Base-by-base conservation (phyloP, 2,113 vertebrate genomes). In the Mesoclemmys tuberculata region DNA sequence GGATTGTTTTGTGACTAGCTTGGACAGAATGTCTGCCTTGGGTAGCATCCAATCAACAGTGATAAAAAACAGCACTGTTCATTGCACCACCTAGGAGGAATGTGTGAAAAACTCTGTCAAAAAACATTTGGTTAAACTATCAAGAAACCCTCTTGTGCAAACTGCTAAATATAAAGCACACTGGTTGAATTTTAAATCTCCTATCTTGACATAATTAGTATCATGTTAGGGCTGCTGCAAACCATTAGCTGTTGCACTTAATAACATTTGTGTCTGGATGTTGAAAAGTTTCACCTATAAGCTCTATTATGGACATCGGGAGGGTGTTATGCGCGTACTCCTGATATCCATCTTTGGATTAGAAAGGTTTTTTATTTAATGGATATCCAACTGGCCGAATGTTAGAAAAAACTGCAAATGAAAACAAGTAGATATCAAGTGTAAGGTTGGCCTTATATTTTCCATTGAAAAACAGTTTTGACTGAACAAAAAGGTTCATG, bases 111-210 rank as follows among this genome's bases (percentile, higher is more conserved):
- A 85, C 26, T 89, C 95, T 95, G 96, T 97, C 95, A 96, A 87
- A 96, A 96, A 95, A 82, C 90, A 92, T 96, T 97, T 96, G 96
- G 93, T 86, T 94, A 87, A 96, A 94, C 68, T 89, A 95, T 96
- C 95, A 93, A 95, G 93, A 95, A 95, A 78, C 84, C 24, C 75
- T 88, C 94, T 71, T 64, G 81, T 91, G 89, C 80, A 94, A 95
- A 84, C 71, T 93, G 84, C 87, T 94, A 91, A 93, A 95, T 19
- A 48, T 64, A n/a, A 94, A 90, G 55, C 4, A 1, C 89, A 52
- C 4, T 80, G 84, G 86, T 44, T 93, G 96, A 91, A 93, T 97
- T 93, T 93, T 92, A 90, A 93, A 86, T 3, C 27, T 38, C 61
- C 55, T 58, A 24, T 64, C 55, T 64, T 87, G 84, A 49, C 55